Evolutionary conservation across 2,888 invertebrate species (phyloP), one percentile per base, ranked within the genome.

Genomic region (Eudasyphora cyanicolor): DNA sequence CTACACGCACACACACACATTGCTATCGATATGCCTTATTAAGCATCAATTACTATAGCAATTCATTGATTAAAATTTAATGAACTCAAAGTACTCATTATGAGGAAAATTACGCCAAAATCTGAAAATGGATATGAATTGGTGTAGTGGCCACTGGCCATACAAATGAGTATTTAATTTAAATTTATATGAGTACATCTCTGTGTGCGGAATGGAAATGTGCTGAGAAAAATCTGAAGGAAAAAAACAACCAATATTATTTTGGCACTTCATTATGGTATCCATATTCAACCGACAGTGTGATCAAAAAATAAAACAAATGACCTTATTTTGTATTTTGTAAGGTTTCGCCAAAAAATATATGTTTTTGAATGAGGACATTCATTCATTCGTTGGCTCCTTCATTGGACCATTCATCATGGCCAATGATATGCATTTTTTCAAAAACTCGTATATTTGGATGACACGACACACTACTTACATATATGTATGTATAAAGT

Each of bases 351-450:
- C 5, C 27, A 64, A 35, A 57, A 6, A 29, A 62, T 17, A 35
- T 19, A 21, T 38, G 2, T 24, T 3, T 42, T 38, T 14, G 45
- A n/a, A n/a, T n/a, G n/a, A n/a, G n/a, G n/a, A n/a, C n/a, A n/a
- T n/a, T n/a, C n/a, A n/a, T n/a, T n/a, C n/a, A n/a, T n/a, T n/a
- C n/a, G n/a, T n/a, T n/a, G n/a, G n/a, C n/a, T 57, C 51, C 29
- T 8, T 10, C 24, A 57, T 57, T 12, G 21, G 24, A 1, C 14
- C 67, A 42, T 67, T 24, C 35, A 42, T 67, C 67, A 42, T 42
- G 42, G 10, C 42, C 42, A 67, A 67, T 67, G 67, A 67, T 67
- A 38, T 67, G 67, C 67, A 67, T 29, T 67, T 64, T 35, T 38
- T 14, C 7, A 42, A 10, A 24, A 60, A 19, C 14, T 27, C 24